Percentiles rank a stretch among this genome's conserved stretches.
phyloP scores from a whole-genome alignment of 2,888 invertebrate species.

The Agrilus biguttatus region DNA sequence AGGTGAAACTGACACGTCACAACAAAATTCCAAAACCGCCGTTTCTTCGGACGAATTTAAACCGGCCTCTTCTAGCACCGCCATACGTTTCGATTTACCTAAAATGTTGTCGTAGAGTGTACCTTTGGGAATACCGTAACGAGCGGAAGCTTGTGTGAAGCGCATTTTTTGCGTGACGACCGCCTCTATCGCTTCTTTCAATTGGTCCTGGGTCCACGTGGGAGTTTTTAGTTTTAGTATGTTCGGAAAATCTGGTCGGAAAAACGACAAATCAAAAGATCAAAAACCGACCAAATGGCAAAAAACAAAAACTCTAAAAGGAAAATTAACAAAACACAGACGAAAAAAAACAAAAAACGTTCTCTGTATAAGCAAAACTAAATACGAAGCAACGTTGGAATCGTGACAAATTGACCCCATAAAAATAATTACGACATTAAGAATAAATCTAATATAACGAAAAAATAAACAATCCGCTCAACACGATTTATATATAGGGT shows the following conservation, averaged over 20 bases:
- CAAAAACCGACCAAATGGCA: constrained; percentile 8
- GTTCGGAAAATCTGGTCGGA: constrained; percentile 40
- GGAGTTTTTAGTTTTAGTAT: constrained; percentile 60
- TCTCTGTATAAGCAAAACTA: not conserved
- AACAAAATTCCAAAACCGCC: constrained; percentile 56
- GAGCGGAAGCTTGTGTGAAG: constrained; percentile 59
- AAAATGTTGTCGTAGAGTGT: constrained; percentile 65
- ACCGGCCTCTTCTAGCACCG: constrained; percentile 54
- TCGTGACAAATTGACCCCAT: too few relatives aligned
- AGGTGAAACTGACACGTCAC: constrained; percentile 52
- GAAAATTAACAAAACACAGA: constrained; percentile 5
- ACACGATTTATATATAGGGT: too few relatives aligned
- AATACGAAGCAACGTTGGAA: constrained; percentile 1
- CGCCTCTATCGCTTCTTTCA: constrained; percentile 61
- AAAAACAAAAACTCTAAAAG: constrained; percentile 5
- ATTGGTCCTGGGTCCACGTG: constrained; percentile 58
- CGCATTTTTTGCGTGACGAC: constrained; percentile 63
- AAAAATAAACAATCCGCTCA: too few relatives aligned
- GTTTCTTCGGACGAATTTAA: constrained; percentile 45
- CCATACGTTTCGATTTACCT: constrained; percentile 64
- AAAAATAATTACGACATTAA: too few relatives aligned
- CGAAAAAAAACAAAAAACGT: constrained; percentile 4
- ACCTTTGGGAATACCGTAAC: constrained; percentile 61
- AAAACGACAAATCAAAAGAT: constrained; percentile 17
- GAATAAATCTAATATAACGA: too few relatives aligned